A percentile compares a stretch with the other conserved stretches of the same genome.
Evolutionary conservation across 2,888 invertebrate genomes (phyloP).

Genomic region (Mactromeris polynyma): DNA sequence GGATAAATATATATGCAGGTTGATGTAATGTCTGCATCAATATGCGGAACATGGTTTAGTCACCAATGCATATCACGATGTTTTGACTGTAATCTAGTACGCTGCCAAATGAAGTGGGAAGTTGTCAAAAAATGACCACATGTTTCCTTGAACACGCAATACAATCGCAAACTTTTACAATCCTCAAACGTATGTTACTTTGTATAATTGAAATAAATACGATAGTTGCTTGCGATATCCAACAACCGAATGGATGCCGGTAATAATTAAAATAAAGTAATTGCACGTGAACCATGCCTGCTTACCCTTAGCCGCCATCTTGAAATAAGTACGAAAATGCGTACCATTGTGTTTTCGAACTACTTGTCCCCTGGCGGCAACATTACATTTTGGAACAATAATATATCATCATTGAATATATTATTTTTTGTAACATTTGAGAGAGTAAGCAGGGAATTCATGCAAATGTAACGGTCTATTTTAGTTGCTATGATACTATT

Average conservation of each 20-base stretch:
- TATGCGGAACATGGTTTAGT: neutral
- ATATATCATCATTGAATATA: no score
- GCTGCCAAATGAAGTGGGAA: neutral
- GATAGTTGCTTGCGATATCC: neutral
- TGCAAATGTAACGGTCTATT: no score
- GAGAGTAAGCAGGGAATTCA: no score
- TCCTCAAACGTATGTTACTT: neutral
- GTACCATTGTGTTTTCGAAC: slow-evolving; percentile 15
- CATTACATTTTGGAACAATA: no score
- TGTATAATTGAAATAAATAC: neutral
- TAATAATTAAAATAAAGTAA: slow-evolving; percentile 19
- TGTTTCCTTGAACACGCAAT: neutral
- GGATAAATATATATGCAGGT: neutral
- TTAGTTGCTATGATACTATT: no score
- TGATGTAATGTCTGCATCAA: neutral
- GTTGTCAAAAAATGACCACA: slow-evolving; percentile 20
- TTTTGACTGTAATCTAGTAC: neutral
- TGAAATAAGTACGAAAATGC: slow-evolving; percentile 57
- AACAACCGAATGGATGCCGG: neutral
- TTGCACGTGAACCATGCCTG: slow-evolving; percentile 71
- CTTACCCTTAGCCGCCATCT: slow-evolving; percentile 82
- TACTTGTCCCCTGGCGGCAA: neutral
- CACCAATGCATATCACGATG: neutral
- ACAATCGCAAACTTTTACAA: neutral
- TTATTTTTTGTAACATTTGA: no score